Evolutionary conservation across 1,140 invertebrate species (phyloP).

Genomic region (Delia radicum): DNA sequence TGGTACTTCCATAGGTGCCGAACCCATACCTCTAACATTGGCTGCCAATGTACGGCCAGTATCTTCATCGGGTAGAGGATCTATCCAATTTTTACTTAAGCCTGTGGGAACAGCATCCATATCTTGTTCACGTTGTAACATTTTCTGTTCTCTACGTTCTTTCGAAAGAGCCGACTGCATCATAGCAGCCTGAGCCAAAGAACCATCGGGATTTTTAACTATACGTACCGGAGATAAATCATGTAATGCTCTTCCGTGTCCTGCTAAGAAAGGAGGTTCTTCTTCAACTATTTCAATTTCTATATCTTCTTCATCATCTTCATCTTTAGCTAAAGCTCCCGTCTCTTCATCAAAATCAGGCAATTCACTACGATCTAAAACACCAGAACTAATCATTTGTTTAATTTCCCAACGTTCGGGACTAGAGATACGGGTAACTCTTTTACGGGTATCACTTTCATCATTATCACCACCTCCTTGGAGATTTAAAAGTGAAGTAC

Average conservation of each 20-base stretch:
- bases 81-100: constrained; percentile 91
- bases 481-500: constrained; percentile 67
- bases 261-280: constrained; percentile 93
- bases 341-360: constrained; percentile 92
- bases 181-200: constrained; percentile 96
- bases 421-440: constrained; percentile 90
- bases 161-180: constrained; percentile 99
- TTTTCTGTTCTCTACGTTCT: constrained; percentile 91
- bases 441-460: constrained; percentile 74
- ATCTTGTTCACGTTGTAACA: constrained; percentile 88
- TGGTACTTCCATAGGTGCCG: constrained; percentile 85
- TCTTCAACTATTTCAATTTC: constrained; percentile 99
- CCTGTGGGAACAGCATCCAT: constrained; percentile 82
- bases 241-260: constrained; percentile 83
- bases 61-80: constrained; percentile 83
- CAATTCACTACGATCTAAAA: constrained; percentile 82
- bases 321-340: constrained; percentile 76
- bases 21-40: constrained; percentile 76
- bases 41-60: constrained; percentile 70
- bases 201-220: constrained; percentile 99
- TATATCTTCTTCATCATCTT: constrained; percentile 95
- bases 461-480: constrained; percentile 72
- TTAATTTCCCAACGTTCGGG: constrained; percentile 93
- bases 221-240: constrained; percentile 96
- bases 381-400: constrained; percentile 83